These are phyloP conservation scores for Rhabditoides inermis DNA, from an alignment of 2,888 invertebrate species.

Conservation along the genomic window DNA sequence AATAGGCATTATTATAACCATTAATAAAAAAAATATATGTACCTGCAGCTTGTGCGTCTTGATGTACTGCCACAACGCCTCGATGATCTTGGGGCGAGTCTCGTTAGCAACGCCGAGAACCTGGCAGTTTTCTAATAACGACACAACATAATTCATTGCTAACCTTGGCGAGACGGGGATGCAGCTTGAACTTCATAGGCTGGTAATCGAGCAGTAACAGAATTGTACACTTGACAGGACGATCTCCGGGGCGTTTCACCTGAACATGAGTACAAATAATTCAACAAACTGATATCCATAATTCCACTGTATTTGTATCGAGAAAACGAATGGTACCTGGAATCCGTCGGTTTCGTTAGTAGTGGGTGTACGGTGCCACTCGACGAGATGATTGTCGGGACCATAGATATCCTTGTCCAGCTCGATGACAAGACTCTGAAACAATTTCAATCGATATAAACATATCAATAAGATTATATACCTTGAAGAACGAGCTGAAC, in stretches of 20 bases:
- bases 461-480: background rate
- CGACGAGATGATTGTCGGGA: slow-evolving; percentile 97
- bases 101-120: slow-evolving; percentile 94
- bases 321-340: slow-evolving; percentile 56
- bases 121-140: background rate
- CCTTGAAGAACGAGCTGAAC: slow-evolving; percentile 97
- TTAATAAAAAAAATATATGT: background rate
- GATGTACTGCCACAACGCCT: slow-evolving; percentile 98
- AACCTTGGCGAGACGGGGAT: slow-evolving; percentile 78
- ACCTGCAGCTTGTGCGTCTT: slow-evolving; percentile 76
- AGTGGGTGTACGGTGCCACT: slow-evolving; percentile 96
- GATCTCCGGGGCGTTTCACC: slow-evolving; percentile 95
- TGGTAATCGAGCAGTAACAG: slow-evolving; percentile 88
- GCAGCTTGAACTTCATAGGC: slow-evolving; percentile 94
- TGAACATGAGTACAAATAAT: slow-evolving; percentile 9
- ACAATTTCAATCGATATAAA: background rate
- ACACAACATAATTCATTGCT: background rate
- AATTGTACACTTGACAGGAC: slow-evolving; percentile 96
- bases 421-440: slow-evolving; percentile 67
- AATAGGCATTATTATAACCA: too few species aligned
- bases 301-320: too few species aligned
- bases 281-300: background rate
- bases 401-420: slow-evolving; percentile 97
- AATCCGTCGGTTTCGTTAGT: slow-evolving; percentile 81
- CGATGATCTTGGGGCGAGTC: slow-evolving; percentile 90